These are phyloP conservation scores for Eupithecia tripunctaria DNA, from an alignment of 2,888 invertebrate genomes.

Conservation along the genomic window DNA sequence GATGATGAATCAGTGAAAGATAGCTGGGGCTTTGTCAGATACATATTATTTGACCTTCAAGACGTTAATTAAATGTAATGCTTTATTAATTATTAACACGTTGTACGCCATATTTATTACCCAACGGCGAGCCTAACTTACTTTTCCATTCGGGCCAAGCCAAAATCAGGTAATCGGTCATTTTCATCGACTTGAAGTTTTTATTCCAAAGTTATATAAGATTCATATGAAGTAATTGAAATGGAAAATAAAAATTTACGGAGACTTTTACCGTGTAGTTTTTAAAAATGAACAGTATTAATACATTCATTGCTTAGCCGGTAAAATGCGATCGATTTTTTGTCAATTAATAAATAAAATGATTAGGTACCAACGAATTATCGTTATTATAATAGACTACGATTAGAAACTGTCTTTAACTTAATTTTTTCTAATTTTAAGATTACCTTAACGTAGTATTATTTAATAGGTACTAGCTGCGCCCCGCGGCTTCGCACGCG, in stretches of 20 bases:
- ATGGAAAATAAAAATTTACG: slow-evolving; percentile 31
- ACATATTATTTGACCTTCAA: background rate
- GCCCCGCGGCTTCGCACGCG: too few species aligned
- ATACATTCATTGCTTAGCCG: too few species aligned
- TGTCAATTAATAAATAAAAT: too few species aligned
- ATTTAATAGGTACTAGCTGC: too few species aligned
- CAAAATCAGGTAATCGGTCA: slow-evolving; percentile 30
- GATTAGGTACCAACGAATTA: too few species aligned
- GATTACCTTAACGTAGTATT: too few species aligned
- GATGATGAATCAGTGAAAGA: background rate
- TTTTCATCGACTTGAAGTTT: slow-evolving; percentile 30
- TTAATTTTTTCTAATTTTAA: too few species aligned
- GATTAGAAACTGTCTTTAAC: too few species aligned
- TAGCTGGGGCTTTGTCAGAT: background rate
- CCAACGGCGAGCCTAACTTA: slow-evolving; percentile 16
- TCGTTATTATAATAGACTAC: too few species aligned
- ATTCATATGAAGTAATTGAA: slow-evolving; percentile 25
- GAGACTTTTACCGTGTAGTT: slow-evolving; percentile 29
- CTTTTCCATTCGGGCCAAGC: slow-evolving; percentile 26
- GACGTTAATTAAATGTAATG: too few species aligned
- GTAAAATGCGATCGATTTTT: too few species aligned
- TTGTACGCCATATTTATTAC: slow-evolving; percentile 25
- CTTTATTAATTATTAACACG: slow-evolving; percentile 20
- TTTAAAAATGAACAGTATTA: too few species aligned
- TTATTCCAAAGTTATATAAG: slow-evolving; percentile 21